phyloP scores from a whole-genome alignment of 2,113 vertebrate species.

The Bos indicus region DNA sequence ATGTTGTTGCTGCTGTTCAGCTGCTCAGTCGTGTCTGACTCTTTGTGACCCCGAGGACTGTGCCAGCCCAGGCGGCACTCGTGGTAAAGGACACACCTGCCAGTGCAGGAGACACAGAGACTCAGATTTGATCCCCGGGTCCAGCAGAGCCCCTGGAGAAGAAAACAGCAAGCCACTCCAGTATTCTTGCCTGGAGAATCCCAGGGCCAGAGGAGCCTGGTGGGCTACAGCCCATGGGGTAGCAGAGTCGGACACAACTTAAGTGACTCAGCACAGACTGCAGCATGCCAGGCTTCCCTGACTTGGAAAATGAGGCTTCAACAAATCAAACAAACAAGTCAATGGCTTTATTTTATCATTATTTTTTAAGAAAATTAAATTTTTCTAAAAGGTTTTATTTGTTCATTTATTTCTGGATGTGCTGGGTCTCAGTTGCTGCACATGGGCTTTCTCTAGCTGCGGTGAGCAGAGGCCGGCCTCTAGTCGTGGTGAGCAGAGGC shows the following conservation, averaged over 20 bases:
- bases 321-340: slow-evolving; percentile 88
- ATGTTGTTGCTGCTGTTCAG: not conserved
- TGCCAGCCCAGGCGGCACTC: accelerated
- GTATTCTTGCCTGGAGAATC: not conserved
- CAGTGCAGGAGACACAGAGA: not conserved
- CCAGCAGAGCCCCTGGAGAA: accelerated
- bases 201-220: not conserved
- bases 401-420: not conserved
- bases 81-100: not conserved
- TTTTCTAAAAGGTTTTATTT: not conserved
- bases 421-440: not conserved
- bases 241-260: not conserved
- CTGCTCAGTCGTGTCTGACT: accelerated
- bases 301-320: slow-evolving; percentile 77
- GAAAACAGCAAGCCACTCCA: not conserved
- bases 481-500: not conserved
- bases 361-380: not conserved
- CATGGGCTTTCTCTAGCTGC: not conserved
- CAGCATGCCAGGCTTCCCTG: not conserved
- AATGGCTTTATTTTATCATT: slow-evolving; percentile 73
- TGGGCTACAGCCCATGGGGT: not conserved
- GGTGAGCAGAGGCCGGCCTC: accelerated
- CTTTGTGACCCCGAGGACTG: not conserved
- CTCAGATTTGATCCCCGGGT: accelerated
- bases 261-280: accelerated